Evolutionary conservation across 1,140 invertebrate genomes (phyloP).

Genomic region (Micrasema minimum): DNA sequence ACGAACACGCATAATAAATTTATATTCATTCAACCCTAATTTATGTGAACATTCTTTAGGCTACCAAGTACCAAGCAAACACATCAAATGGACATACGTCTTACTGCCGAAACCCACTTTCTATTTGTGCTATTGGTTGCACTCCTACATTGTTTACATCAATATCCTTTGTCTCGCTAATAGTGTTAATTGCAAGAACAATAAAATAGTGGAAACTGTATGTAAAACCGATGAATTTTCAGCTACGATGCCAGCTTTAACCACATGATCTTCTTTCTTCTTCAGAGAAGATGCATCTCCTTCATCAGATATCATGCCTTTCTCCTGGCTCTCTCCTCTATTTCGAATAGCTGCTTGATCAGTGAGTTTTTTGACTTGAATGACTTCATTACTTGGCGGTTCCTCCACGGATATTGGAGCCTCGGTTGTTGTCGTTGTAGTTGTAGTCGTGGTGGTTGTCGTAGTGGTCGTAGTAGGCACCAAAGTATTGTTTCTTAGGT

Average conservation of each 20-base stretch:
- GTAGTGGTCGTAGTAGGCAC: constrained; percentile 81
- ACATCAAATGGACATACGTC: constrained; percentile 19
- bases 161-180: constrained; percentile 40
- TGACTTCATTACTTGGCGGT: constrained; percentile 57
- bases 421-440: constrained; percentile 69
- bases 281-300: constrained; percentile 58
- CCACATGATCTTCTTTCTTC: constrained; percentile 61
- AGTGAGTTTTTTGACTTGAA: constrained; percentile 45
- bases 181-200: constrained; percentile 3
- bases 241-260: constrained; percentile 58
- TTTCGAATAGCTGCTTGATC: constrained; percentile 52
- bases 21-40: constrained; percentile 14
- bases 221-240: constrained; percentile 42
- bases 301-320: constrained; percentile 59
- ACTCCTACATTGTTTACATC: constrained; percentile 40
- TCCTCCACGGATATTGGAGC: constrained; percentile 60
- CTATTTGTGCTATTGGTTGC: constrained; percentile 32
- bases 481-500: constrained; percentile 75
- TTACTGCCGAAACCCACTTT: constrained; percentile 7
- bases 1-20: background rate
- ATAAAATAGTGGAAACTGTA: constrained; percentile 7
- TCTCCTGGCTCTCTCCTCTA: constrained; percentile 58
- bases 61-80: constrained; percentile 38
- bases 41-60: constrained; percentile 9
- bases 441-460: constrained; percentile 77